Base-by-base conservation (phyloP, 2,888 invertebrate genomes). In the Homarus gammarus region DNA sequence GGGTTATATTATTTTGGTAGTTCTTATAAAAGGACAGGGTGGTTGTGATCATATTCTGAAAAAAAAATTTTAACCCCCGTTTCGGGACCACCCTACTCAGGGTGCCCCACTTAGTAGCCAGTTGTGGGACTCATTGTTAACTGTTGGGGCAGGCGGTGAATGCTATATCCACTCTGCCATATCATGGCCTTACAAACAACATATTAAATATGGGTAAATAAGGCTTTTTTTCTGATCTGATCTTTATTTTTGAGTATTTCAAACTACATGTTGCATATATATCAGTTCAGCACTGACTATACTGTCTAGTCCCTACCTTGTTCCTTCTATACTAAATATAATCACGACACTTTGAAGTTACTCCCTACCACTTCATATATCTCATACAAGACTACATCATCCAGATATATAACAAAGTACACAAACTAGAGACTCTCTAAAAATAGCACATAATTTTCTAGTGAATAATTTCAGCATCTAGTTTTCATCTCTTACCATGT, bases 371-470 rank as follows among this genome's bases (percentile, higher is more conserved):
- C 79, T 89, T 89, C 79, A 85, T 84, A 89, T 83, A 88, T 85
- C 83, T 91, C 85, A 72, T 89, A 91, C 91, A 88, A 91, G 91
- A 89, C 91, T 91, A 91, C 91, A 89, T 91, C 85, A 85, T 85
- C 88, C 89, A 91, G 85, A 88, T 91, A 91, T 91, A 91, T 91
- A 91, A 91, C 91, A 91, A 91, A 91, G 88, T 91, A 91, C 91
- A 91, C 91, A 91, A 91, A 89, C 91, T 91, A 91, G 91, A 91
- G 85, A 88, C 88, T 91, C 88, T 91, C 91, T 91, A 91, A 91
- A 91, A 91, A 91, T 91, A 91, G 91, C 91, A 91, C 91, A 89
- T 82, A 89, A 89, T 89, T 89, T 89, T 77, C 85, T 89, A 89
- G 85, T 89, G 81, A 89, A 85, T 89, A 89, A 89, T 84, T 81